phyloP scores from a whole-genome alignment of 2,113 vertebrate species.

The Tretioscincus oriximinensis region DNA sequence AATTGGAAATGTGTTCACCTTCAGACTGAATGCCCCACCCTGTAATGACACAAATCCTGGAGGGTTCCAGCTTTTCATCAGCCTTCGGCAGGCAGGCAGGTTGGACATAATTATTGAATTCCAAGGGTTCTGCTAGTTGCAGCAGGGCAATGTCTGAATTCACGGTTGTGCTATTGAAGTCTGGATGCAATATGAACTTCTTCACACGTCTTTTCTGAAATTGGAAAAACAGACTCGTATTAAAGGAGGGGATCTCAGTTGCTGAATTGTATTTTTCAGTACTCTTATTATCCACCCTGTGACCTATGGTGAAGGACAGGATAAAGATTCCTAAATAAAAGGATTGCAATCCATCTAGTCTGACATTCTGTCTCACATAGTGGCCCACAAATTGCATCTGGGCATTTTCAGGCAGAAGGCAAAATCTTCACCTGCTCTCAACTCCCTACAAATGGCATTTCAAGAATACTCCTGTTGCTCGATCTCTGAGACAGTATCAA shows the following conservation, averaged over 20 bases:
- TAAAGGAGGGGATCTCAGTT: neutral
- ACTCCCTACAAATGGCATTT: neutral
- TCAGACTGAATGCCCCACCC: conserved; percentile 46
- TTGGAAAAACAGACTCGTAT: conserved; percentile 22
- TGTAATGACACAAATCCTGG: conserved; percentile 37
- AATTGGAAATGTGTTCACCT: conserved; percentile 34
- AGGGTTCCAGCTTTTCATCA: conserved; percentile 40
- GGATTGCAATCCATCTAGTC: too few relatives aligned
- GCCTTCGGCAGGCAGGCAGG: conserved; percentile 50
- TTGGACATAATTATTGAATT: conserved; percentile 39
- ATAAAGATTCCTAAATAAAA: too few relatives aligned
- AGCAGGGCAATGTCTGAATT: conserved; percentile 57
- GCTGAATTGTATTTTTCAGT: neutral
- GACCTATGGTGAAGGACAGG: too few relatives aligned
- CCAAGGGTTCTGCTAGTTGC: conserved; percentile 35
- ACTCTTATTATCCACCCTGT: too few relatives aligned
- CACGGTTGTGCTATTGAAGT: conserved; percentile 46
- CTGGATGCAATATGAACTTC: conserved; percentile 44
- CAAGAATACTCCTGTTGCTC: too few relatives aligned
- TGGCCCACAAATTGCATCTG: too few relatives aligned
- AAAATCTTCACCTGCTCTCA: too few relatives aligned
- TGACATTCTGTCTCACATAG: too few relatives aligned
- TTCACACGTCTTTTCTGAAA: conserved; percentile 59
- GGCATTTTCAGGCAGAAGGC: too few relatives aligned
- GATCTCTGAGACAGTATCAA: too few relatives aligned